Base-by-base conservation (phyloP, 2,113 vertebrate species). In the Oophaga pumilio region DNA sequence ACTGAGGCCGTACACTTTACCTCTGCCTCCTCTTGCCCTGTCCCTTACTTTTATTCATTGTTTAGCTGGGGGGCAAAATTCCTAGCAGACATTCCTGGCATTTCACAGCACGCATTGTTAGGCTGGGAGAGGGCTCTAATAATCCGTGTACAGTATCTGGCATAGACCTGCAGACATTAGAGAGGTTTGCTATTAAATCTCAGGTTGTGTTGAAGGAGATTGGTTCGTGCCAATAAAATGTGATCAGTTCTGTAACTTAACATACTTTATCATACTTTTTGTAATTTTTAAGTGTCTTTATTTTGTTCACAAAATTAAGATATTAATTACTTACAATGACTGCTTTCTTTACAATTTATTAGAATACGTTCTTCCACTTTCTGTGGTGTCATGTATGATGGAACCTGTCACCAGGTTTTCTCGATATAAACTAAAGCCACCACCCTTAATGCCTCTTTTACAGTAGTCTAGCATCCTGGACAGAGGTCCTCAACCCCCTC, bases 21-120 rank as follows among this genome's bases (percentile, higher is more conserved):
- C 56, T 80, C 59, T 68, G 22, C 60, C 43, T 82, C 14, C 43
- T 83, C 74, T 66, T 76, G 33, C n/a, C 49, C 57, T 64, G 13
- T 64, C 26, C 64, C 53, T 69, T 83, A 49, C 28, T 77, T 86
- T 66, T 64, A 24, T 66, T 77, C 74, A 22, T 60, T 62, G 26
- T 50, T 20, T 74, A 50, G 66, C 86, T 76, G 49, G 66, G 71
- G 26, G 86, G 86, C 79, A 76, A 57, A 26, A 66, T 74, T 76
- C 78, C 79, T 26, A 26, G 26, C 56, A 26, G 43, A 60, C 68
- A 87, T 87, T 87, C 66, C 56, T 87, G 3, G 28, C 50, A 69
- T 80, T 62, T 68, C 57, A 77, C 28, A 53, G 62, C 22, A 82
- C 26, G 81, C 62, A 69, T 83, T 83, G 81, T 69, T 68, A 49